A percentile compares a stretch with the other conserved stretches of the same genome.
Evolutionary conservation across 2,113 vertebrate genomes (phyloP).

Genomic region (Cichladusa arquata): DNA sequence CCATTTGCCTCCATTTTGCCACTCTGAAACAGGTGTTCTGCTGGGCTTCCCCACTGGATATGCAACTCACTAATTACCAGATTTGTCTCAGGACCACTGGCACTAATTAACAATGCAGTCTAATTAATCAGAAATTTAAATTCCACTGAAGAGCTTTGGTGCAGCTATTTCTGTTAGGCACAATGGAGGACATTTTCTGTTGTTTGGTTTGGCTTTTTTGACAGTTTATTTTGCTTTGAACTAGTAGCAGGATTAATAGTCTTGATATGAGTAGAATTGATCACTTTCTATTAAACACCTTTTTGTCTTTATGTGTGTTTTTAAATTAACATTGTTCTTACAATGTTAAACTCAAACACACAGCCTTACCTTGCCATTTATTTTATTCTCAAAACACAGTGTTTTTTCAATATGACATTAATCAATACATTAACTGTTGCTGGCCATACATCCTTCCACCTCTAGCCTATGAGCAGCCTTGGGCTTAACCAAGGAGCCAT

Average conservation of each 20-base stretch:
- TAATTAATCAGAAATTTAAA: constrained; percentile 65
- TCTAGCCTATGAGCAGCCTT: neutral
- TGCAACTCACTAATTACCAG: constrained; percentile 18
- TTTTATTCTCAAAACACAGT: neutral
- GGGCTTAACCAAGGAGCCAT: neutral
- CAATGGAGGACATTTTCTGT: neutral
- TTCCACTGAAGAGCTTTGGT: constrained; percentile 19
- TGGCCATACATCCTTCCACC: neutral
- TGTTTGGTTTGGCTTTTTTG: neutral
- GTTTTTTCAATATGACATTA: neutral
- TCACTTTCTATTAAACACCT: neutral
- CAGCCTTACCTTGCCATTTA: neutral
- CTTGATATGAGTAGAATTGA: neutral
- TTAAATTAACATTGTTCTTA: neutral
- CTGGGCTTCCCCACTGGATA: constrained; percentile 11
- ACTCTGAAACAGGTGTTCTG: constrained; percentile 1
- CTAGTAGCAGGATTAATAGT: neutral
- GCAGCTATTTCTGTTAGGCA: constrained; percentile 28
- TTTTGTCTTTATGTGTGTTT: neutral
- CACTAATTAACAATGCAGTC: constrained; percentile 66
- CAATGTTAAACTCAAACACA: neutral
- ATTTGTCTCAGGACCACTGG: constrained; percentile 48
- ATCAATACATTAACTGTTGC: neutral
- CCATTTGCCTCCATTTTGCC: neutral
- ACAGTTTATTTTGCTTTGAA: neutral